Evolutionary conservation across 2,797 vertebrate species (phyloP).

Genomic region (Cuculus canorus): DNA sequence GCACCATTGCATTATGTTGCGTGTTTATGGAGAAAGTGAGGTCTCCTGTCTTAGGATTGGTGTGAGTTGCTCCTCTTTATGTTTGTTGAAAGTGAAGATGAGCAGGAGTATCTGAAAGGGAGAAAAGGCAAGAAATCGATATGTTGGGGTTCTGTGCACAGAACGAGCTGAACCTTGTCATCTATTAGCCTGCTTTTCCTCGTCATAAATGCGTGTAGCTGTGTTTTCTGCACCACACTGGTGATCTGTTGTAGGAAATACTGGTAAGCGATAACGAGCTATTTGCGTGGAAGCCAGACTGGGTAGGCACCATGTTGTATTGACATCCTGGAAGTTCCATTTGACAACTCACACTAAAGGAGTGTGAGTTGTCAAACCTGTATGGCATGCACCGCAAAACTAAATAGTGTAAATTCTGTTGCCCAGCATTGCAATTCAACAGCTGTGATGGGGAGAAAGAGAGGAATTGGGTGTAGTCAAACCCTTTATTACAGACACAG

Average conservation of each 20-base stretch:
- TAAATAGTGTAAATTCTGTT: background rate
- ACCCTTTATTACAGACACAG: background rate
- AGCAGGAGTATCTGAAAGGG: background rate
- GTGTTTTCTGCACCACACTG: background rate
- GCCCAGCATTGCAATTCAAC: background rate
- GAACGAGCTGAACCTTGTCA: background rate
- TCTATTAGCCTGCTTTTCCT: background rate
- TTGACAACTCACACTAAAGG: too few species aligned
- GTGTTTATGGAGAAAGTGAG: background rate
- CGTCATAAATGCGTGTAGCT: background rate
- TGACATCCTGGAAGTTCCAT: too few species aligned
- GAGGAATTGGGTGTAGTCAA: background rate
- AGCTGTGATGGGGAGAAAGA: background rate
- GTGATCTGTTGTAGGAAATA: background rate
- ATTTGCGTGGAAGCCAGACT: background rate
- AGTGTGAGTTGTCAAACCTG: background rate
- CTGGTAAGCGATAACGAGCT: background rate
- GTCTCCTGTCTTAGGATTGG: background rate
- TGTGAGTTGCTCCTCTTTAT: background rate
- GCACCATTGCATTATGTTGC: accelerated
- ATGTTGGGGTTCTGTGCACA: background rate
- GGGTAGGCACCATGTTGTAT: background rate
- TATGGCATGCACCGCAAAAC: background rate
- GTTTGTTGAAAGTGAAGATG: background rate
- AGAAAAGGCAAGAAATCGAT: background rate